phyloP scores from a whole-genome alignment of 2,113 vertebrate genomes.

The Sphyrna mokarran region DNA sequence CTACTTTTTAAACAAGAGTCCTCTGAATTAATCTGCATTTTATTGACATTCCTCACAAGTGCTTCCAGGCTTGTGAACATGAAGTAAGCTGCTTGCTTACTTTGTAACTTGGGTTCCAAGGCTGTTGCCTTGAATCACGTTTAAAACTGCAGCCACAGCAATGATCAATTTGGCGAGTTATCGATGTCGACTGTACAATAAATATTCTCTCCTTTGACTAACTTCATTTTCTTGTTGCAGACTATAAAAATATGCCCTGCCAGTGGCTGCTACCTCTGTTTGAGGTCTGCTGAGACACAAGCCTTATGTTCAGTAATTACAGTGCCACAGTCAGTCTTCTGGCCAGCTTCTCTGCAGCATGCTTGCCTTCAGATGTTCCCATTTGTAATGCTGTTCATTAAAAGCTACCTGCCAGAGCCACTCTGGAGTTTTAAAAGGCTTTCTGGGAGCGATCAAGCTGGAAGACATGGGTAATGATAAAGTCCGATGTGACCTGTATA shows the following conservation, averaged over 20 bases:
- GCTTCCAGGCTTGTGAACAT: not conserved
- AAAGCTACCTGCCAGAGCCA: slow-evolving; percentile 61
- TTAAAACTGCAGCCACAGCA: not conserved
- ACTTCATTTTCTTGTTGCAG: slow-evolving; percentile 52
- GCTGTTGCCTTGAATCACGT: not conserved
- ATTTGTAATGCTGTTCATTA: slow-evolving; percentile 67
- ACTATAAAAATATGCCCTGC: slow-evolving; percentile 54
- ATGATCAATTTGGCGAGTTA: slow-evolving; percentile 43
- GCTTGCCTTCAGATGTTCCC: slow-evolving; percentile 54
- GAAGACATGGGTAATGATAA: slow-evolving; percentile 69
- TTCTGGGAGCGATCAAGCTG: slow-evolving; percentile 67
- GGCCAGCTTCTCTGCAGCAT: slow-evolving; percentile 55
- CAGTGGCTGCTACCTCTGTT: slow-evolving; percentile 55
- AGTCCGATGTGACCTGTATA: slow-evolving; percentile 65
- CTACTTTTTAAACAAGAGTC: not conserved
- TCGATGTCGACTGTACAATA: slow-evolving; percentile 44
- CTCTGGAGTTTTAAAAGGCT: slow-evolving; percentile 65
- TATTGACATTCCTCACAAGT: too few relatives aligned
- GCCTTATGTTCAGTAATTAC: slow-evolving; percentile 56
- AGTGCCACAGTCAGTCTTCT: slow-evolving; percentile 52
- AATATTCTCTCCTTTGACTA: slow-evolving; percentile 52
- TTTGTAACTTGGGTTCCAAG: not conserved
- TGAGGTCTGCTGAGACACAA: slow-evolving; percentile 55
- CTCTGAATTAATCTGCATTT: not conserved
- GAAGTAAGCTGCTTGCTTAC: not conserved